Evolutionary conservation across 2,888 invertebrate species (phyloP).

Genomic region (Tubulanus polymorphus): DNA sequence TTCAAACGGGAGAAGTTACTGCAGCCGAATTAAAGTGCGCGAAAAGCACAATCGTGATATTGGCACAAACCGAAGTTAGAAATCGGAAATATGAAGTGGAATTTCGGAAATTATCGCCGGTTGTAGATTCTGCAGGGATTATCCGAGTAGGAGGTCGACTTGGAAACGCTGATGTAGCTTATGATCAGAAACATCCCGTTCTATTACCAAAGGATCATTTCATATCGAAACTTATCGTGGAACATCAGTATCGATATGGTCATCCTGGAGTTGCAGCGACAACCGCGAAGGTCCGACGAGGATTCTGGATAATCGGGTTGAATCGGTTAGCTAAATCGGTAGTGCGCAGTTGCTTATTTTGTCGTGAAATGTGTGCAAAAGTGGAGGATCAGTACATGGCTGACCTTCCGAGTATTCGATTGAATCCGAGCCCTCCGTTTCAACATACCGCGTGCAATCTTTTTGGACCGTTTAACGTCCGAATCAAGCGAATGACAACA

Average conservation of each 20-base stretch:
- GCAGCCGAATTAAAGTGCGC: too few species aligned
- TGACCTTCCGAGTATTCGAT: too few species aligned
- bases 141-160: background rate
- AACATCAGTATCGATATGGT: background rate
- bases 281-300: background rate
- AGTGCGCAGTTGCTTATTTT: background rate
- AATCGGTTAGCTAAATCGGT: background rate
- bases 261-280: background rate
- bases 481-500: constrained; percentile 1
- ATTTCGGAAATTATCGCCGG: too few species aligned
- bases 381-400: too few species aligned
- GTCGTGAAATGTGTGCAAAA: background rate
- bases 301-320: background rate
- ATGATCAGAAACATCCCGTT: constrained; percentile 1
- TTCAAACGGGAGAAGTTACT: too few species aligned
- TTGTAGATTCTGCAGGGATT: too few species aligned
- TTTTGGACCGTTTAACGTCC: constrained; percentile 1
- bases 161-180: background rate
- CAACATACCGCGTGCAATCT: background rate
- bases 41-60: too few species aligned
- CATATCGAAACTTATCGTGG: background rate
- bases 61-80: too few species aligned
- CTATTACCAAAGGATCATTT: background rate
- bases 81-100: too few species aligned
- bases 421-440: too few species aligned